Conservation (phyloP, 35 echinoderm and acorn worm genomes). For the Holothuria glaberrima region DNA sequence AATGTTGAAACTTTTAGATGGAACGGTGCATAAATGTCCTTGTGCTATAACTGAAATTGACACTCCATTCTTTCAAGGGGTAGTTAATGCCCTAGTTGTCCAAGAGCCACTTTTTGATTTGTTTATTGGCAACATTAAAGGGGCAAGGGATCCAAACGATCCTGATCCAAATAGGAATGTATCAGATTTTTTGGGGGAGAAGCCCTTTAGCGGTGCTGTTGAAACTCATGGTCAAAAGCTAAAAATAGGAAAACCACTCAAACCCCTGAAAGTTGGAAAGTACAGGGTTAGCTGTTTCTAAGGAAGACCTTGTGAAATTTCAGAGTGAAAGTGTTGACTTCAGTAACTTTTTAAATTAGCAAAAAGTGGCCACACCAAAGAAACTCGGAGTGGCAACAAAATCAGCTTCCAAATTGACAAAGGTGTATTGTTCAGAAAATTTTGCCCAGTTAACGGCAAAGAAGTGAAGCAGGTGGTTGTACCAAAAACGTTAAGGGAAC, state of each 20-base stretch:
- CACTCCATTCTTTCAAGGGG: not conserved
- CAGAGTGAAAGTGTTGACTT: not conserved
- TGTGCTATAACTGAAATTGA: not conserved
- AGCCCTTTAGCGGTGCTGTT: not conserved
- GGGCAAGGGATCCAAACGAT: slow-evolving; percentile 42
- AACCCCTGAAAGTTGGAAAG: not conserved
- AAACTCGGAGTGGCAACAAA: not conserved
- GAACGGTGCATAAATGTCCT: too few relatives aligned
- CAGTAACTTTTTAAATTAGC: not conserved
- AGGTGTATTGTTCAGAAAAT: not conserved
- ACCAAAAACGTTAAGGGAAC: not conserved
- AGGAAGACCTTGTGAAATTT: not conserved
- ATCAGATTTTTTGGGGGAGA: not conserved
- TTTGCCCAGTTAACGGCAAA: not conserved
- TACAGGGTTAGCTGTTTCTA: not conserved
- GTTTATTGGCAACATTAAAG: slow-evolving; percentile 39
- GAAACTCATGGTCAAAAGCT: not conserved
- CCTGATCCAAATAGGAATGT: slow-evolving; percentile 46
- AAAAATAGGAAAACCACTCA: not conserved
- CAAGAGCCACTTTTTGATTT: not conserved
- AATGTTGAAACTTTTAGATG: too few relatives aligned
- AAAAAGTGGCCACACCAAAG: too few relatives aligned
- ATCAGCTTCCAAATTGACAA: not conserved
- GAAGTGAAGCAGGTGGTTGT: slow-evolving; percentile 6
- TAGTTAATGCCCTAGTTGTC: not conserved